Conservation (phyloP, 37 sponge, comb jelly and placozoan genomes). For the Tethya wilhelma region DNA sequence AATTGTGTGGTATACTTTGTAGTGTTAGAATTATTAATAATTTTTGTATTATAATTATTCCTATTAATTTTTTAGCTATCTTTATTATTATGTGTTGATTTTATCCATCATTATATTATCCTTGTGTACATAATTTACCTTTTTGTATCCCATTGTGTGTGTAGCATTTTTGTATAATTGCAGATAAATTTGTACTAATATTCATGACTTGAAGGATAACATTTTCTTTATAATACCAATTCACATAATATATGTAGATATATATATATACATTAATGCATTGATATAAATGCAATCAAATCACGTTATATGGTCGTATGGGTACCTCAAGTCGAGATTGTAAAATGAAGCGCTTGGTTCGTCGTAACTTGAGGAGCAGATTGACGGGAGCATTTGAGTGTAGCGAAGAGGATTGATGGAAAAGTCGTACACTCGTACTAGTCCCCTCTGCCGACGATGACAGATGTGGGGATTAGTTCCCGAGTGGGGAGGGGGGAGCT, state of each 20-base stretch:
- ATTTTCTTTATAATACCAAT: background rate
- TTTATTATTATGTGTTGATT: too few relatives aligned
- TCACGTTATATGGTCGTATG: constrained; percentile 61
- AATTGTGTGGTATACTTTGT: too few relatives aligned
- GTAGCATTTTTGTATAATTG: background rate
- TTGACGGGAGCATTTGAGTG: constrained; percentile 60
- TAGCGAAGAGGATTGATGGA: constrained; percentile 67
- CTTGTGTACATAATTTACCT: too few relatives aligned
- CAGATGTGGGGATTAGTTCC: constrained; percentile 11
- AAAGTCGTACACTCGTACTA: constrained; percentile 70
- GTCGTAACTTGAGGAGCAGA: constrained; percentile 77
- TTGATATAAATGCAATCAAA: constrained; percentile 2
- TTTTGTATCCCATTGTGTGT: too few relatives aligned
- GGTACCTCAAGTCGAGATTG: constrained; percentile 65
- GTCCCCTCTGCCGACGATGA: constrained; percentile 57
- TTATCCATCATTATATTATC: too few relatives aligned
- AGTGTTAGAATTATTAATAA: too few relatives aligned
- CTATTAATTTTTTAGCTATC: too few relatives aligned
- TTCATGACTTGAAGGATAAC: too few relatives aligned
- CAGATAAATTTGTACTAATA: background rate
- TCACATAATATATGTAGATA: background rate
- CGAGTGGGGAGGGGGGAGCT: background rate
- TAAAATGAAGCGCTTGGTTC: constrained; percentile 73
- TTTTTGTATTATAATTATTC: background rate
- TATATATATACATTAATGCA: too few relatives aligned